Conservation (phyloP, 2,797 vertebrate genomes). For the Falco naumanni region DNA sequence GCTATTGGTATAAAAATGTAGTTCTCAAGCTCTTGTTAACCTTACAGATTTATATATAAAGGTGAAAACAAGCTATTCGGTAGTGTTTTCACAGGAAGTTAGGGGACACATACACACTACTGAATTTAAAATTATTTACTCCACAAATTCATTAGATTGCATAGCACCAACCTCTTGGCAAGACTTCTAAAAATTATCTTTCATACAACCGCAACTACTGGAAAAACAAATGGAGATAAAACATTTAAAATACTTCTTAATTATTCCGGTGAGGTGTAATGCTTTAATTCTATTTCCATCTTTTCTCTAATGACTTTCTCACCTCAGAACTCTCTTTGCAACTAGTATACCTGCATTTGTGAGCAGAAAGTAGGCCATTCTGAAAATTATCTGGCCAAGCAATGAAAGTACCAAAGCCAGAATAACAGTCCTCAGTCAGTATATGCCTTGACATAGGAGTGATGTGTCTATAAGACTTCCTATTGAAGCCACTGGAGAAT, state of each 20-base stretch:
- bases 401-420: background rate
- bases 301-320: background rate
- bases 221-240: background rate
- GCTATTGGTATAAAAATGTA: background rate
- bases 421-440: background rate
- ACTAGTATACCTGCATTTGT: background rate
- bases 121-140: background rate
- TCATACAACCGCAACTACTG: background rate
- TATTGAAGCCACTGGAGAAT: background rate
- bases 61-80: background rate
- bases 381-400: background rate
- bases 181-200: background rate
- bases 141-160: background rate
- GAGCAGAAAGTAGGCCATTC: background rate
- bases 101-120: background rate
- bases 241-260: background rate
- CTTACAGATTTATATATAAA: background rate
- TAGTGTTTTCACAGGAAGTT: background rate
- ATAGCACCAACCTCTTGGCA: background rate
- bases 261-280: background rate
- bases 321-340: background rate
- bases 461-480: background rate
- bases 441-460: background rate
- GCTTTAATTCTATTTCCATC: background rate
- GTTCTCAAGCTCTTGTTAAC: background rate